A percentile compares a stretch with the other conserved stretches of the same genome.
phyloP scores from a whole-genome alignment of 2,113 vertebrate species.

The Diphyllodes magnificus region DNA sequence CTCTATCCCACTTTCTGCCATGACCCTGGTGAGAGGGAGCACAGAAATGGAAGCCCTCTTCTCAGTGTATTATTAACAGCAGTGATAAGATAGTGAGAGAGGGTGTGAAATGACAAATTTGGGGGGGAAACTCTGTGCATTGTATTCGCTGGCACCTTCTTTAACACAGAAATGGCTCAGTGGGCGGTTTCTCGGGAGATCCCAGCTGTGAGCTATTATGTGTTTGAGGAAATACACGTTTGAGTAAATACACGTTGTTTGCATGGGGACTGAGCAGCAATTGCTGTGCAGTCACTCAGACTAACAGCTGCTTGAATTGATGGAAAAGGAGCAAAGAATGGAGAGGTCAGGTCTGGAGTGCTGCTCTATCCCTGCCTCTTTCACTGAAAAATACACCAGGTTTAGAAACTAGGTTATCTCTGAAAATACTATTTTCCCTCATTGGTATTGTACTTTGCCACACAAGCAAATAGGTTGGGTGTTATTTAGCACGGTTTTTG shows the following conservation, averaged over 20 bases:
- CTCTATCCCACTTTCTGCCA: not conserved
- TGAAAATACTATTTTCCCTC: not conserved
- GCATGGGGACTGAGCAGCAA: not conserved
- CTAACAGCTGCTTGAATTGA: not conserved
- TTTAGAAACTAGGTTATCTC: not conserved
- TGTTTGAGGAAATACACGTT: not conserved
- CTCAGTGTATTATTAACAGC: not conserved
- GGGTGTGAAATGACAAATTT: not conserved
- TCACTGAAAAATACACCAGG: not conserved
- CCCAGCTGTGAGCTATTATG: not conserved
- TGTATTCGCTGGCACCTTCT: not conserved
- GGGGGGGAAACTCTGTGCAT: not conserved
- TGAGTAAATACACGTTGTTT: not conserved
- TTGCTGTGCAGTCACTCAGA: not conserved
- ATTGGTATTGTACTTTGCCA: not conserved
- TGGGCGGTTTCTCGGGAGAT: not conserved
- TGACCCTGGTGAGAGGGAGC: not conserved
- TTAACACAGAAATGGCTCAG: not conserved
- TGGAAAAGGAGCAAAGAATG: not conserved
- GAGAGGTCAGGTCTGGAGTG: not conserved
- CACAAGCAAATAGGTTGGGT: not conserved
- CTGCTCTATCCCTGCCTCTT: not conserved
- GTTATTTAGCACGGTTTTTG: not conserved
- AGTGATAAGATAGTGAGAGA: not conserved
- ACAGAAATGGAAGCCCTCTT: not conserved